Evolutionary conservation across 2,113 vertebrate genomes (phyloP).

Genomic region (Misgurnus mizolepis): DNA sequence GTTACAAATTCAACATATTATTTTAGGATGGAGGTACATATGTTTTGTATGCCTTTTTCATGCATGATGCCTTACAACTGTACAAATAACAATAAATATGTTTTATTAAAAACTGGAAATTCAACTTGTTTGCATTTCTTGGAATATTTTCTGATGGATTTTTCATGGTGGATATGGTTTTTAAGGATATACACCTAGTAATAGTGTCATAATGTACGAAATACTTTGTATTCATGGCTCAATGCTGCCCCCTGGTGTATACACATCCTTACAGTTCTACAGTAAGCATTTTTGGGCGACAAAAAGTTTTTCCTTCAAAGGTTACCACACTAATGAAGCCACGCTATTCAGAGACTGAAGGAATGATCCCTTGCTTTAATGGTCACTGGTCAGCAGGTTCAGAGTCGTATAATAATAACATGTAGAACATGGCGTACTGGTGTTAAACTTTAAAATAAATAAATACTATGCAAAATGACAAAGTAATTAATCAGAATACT

Average conservation of each 20-base stretch:
- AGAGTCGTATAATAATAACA: no score
- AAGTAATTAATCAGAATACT: no score
- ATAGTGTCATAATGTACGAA: neutral
- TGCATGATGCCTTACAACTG: slow-evolving; percentile 83
- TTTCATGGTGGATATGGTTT: neutral
- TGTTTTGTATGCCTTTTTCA: slow-evolving; percentile 70
- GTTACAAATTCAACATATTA: slow-evolving; percentile 54
- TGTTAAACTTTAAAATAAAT: no score
- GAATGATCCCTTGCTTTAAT: no score
- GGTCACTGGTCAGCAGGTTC: no score
- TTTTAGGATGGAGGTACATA: slow-evolving; percentile 62
- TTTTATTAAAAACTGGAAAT: slow-evolving; percentile 73
- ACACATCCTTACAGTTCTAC: neutral
- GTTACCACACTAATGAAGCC: no score
- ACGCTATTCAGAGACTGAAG: no score
- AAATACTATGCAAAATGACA: no score
- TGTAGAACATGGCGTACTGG: no score
- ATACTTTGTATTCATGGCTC: neutral
- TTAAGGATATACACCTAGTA: neutral
- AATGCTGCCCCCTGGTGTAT: slow-evolving; percentile 31
- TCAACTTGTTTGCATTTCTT: neutral
- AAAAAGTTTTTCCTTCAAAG: no score
- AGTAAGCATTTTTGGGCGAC: no score
- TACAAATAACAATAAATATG: slow-evolving; percentile 59
- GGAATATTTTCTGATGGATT: no score